Evolutionary conservation across 2,113 vertebrate genomes (phyloP).

Genomic region (Acrocephalus arundinaceus): DNA sequence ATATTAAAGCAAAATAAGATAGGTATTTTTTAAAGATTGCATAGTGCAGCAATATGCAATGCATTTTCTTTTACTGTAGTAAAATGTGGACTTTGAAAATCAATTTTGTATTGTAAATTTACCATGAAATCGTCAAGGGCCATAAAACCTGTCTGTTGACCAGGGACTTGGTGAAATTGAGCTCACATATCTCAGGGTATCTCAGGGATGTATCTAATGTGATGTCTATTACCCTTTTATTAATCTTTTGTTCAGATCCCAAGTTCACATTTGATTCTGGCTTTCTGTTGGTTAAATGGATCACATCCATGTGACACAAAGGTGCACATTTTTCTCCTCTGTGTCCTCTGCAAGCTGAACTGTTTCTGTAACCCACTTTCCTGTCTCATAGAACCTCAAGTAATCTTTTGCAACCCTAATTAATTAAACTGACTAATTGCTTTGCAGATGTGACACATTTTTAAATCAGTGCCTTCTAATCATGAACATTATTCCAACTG

Average conservation of each 20-base stretch:
- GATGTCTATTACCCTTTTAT: background rate
- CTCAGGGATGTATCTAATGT: background rate
- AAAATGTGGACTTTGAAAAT: background rate
- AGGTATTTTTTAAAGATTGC: background rate
- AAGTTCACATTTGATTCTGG: background rate
- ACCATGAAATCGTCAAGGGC: background rate
- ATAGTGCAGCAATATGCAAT: background rate
- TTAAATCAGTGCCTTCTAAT: slow-evolving; percentile 3
- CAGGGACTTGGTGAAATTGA: background rate
- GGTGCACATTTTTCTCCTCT: background rate
- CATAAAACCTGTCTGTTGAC: background rate
- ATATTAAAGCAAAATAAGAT: background rate
- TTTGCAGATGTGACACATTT: slow-evolving; percentile 13
- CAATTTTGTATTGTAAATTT: background rate
- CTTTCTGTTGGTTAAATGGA: background rate
- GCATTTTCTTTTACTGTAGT: background rate
- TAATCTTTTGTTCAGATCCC: background rate
- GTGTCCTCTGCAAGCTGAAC: background rate
- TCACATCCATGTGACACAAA: accelerated
- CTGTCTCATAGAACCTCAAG: background rate
- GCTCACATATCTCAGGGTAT: background rate
- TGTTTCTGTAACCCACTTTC: slow-evolving; percentile 31
- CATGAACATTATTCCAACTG: background rate
- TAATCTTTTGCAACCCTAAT: background rate
- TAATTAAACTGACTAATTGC: slow-evolving; percentile 19